These are phyloP conservation scores for Galeopterus variegatus DNA, from an alignment of 2,113 vertebrate genomes.

Conservation along the genomic window DNA sequence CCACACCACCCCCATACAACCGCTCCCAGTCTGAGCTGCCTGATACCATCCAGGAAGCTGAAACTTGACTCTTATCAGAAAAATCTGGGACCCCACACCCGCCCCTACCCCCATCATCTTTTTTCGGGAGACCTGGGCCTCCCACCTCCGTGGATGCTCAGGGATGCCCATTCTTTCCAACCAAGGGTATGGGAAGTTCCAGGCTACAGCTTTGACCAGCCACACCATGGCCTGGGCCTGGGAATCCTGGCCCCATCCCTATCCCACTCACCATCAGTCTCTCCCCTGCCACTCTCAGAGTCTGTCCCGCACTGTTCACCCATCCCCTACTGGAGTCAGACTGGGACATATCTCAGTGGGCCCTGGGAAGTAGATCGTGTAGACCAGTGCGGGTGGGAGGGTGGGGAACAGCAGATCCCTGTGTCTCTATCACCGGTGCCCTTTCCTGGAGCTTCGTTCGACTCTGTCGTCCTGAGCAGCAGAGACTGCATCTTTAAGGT, in stretches of 20 bases:
- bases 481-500: not conserved
- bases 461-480: not conserved
- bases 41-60: not conserved
- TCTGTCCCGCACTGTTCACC: not conserved
- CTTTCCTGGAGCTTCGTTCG: not conserved
- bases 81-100: not conserved
- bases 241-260: not conserved
- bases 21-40: not conserved
- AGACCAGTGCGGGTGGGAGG: not conserved
- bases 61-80: not conserved
- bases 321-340: not conserved
- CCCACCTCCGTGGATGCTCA: not conserved
- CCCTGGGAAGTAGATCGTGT: not conserved
- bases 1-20: not conserved
- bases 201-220: not conserved
- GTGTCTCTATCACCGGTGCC: not conserved
- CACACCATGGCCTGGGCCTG: not conserved
- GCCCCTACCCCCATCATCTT: not conserved
- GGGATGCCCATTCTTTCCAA: not conserved
- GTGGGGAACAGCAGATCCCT: accelerated
- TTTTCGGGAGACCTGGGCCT: not conserved
- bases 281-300: not conserved
- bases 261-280: not conserved
- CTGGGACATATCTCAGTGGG: not conserved
- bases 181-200: not conserved